Evolutionary conservation across 2,888 invertebrate genomes (phyloP).

Genomic region (Thera britannica): DNA sequence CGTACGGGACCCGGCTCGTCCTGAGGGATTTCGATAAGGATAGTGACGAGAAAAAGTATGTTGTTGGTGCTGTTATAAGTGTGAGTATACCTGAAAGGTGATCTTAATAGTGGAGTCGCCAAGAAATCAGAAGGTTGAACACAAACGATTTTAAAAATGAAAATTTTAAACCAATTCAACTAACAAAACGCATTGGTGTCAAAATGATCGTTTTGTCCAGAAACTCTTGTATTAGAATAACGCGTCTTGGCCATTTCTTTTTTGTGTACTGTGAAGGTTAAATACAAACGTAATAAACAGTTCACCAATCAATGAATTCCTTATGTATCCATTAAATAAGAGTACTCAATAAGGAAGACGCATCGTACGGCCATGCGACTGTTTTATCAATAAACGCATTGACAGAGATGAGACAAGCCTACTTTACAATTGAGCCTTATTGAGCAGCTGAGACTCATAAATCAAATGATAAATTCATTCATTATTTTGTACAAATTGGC

Average conservation of each 20-base stretch:
- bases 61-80: slow-evolving; percentile 88
- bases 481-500: slow-evolving; percentile 8
- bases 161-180: too few species aligned
- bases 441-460: slow-evolving; percentile 73
- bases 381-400: slow-evolving; percentile 23
- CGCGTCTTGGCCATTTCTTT: too few species aligned
- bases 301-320: background rate
- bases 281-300: too few species aligned
- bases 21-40: slow-evolving; percentile 84
- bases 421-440: slow-evolving; percentile 63
- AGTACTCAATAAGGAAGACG: background rate
- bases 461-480: slow-evolving; percentile 17
- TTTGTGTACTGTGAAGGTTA: too few species aligned
- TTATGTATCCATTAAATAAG: background rate
- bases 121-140: too few species aligned
- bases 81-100: slow-evolving; percentile 68
- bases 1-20: slow-evolving; percentile 90
- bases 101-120: too few species aligned
- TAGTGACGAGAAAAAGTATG: slow-evolving; percentile 85
- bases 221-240: too few species aligned
- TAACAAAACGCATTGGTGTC: too few species aligned
- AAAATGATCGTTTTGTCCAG: too few species aligned
- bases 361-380: background rate
- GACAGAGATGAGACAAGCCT: slow-evolving; percentile 14
- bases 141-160: too few species aligned